Evolutionary conservation across 2,888 invertebrate genomes (phyloP).

Genomic region (Xylota segnis): DNA sequence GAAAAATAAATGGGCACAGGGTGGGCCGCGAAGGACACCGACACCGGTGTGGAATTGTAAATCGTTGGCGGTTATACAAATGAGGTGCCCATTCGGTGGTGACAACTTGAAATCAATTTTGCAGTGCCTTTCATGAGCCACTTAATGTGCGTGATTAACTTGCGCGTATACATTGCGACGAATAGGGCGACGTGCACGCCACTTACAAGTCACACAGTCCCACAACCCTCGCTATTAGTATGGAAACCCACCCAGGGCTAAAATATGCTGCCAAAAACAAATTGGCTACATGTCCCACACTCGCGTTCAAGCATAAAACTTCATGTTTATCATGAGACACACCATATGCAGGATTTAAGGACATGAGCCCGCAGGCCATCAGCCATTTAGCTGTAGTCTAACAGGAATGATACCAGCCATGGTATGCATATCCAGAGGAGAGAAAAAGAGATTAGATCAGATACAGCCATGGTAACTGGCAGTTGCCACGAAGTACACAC

Average conservation of each 20-base stretch:
- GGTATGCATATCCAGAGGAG: slow-evolving; percentile 62
- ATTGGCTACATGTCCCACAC: slow-evolving; percentile 64
- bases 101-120: slow-evolving; percentile 51
- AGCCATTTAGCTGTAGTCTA: slow-evolving; percentile 43
- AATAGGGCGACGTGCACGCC: not conserved
- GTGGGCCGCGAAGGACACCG: not conserved
- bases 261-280: slow-evolving; percentile 59
- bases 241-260: slow-evolving; percentile 43
- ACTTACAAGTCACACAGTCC: not conserved
- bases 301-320: slow-evolving; percentile 63
- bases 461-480: slow-evolving; percentile 67
- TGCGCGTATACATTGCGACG: too few species aligned
- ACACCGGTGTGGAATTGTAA: not conserved
- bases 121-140: not conserved
- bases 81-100: slow-evolving; percentile 13
- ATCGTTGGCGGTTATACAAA: slow-evolving; percentile 11
- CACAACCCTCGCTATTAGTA: slow-evolving; percentile 38
- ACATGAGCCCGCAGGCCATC: slow-evolving; percentile 71
- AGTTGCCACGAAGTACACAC: slow-evolving; percentile 63
- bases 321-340: slow-evolving; percentile 73
- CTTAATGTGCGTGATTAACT: slow-evolving; percentile 6
- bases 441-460: slow-evolving; percentile 64
- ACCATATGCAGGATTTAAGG: slow-evolving; percentile 70
- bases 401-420: slow-evolving; percentile 37
- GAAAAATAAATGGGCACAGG: not conserved